Conservation (phyloP, 2,113 vertebrate genomes). For the Psammodynastes pulverulentus region DNA sequence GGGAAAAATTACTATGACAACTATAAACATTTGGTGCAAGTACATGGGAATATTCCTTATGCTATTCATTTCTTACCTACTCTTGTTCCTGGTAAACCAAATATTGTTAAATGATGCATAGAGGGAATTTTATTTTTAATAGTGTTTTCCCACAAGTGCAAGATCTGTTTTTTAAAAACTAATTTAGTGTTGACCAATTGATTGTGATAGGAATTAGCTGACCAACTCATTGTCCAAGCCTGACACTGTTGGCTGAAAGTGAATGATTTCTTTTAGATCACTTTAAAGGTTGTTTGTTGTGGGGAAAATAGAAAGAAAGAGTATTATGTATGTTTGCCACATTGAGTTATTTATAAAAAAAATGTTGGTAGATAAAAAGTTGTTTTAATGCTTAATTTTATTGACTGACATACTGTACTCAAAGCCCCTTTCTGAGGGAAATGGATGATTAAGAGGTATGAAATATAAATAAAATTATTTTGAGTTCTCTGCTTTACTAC, state of each 20-base stretch:
- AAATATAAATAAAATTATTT: fast-evolving
- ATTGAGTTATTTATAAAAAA: not conserved
- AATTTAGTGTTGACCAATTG: not conserved
- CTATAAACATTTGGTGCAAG: not conserved
- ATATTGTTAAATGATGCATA: not conserved
- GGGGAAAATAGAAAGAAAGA: not conserved
- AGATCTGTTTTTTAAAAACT: not conserved
- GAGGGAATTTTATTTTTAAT: not conserved
- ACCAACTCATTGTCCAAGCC: not conserved
- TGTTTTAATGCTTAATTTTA: not conserved
- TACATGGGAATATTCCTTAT: not conserved
- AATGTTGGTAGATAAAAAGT: not conserved
- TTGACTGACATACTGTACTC: not conserved
- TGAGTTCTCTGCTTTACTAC: not conserved
- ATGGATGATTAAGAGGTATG: not conserved
- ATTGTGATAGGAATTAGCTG: not conserved
- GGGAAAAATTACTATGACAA: not conserved
- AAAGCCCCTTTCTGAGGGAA: not conserved
- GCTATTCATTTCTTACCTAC: not conserved
- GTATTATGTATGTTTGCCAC: not conserved
- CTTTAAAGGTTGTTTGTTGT: not conserved
- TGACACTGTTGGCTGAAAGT: not conserved
- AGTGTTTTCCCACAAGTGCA: not conserved
- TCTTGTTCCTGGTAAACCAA: not conserved
- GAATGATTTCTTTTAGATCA: not conserved